Evolutionary conservation across 2,797 vertebrate genomes (phyloP), one percentile per base, ranked within the genome.

Genomic region (Clarias fuscus): DNA sequence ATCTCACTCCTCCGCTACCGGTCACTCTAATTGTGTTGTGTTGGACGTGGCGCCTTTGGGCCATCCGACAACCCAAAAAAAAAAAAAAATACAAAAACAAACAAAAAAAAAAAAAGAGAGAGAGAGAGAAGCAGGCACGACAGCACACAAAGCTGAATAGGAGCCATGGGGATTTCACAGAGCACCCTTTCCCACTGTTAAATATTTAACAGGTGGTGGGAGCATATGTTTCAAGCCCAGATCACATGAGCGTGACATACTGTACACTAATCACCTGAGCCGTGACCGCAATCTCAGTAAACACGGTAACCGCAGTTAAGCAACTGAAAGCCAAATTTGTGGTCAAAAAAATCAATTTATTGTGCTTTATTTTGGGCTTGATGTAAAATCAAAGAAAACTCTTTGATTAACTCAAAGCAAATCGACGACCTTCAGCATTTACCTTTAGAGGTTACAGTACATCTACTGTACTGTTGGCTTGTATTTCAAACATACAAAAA

Each of bases 11-110:
- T 92, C 90, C 86, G 89, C 84, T 86, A 88, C 90, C 82, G 56
- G 89, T 81, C 71, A 71, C 77, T 48, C 84, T 92, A 91, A 92
- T 91, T 91, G 86, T 91, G 90, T 91, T 90, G 91, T 89, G 87
- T 88, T 88, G 87, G 88, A 89, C 82, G 86, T 87, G 88, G 87
- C 83, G 88, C 90, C 89, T 90, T 72, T 37, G 67, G 70, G 73
- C 67, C 78, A 82, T 85, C 76, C 82, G 73, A 88, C 86, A 83
- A 88, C 70, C 77, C 72, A 82, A 71, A 75, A 72, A 40, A 79
- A 40, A 40, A 48, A 61, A 2, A 24, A 3, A 30, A 64, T 18
- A 4, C 8, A 80, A 37, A 67, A n/a, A 24, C 14, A 27, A 30
- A 18, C 0, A 56, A 27, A 27, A 48, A 30, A 15, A 37, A 37